Conservation (phyloP, 2,888 invertebrate genomes). For the Notodonta ziczac region DNA sequence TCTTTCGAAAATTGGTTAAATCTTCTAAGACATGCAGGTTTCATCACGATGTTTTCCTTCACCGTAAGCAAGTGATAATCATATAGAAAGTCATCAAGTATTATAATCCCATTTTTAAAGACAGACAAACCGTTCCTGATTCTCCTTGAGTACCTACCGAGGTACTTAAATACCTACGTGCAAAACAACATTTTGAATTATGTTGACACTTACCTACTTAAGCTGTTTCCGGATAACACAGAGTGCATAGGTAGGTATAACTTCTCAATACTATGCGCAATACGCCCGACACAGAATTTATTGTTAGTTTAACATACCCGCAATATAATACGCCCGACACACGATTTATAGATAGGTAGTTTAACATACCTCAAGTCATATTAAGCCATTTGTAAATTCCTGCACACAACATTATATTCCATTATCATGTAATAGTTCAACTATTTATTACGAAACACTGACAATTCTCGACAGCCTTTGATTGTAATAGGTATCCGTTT, state of each 20-base stretch:
- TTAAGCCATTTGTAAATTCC: constrained; percentile 3
- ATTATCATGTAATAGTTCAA: neutral
- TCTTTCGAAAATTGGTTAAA: too few species aligned
- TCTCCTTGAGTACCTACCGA: too few species aligned
- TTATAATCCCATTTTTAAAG: too few species aligned
- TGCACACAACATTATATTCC: neutral
- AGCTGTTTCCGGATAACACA: too few species aligned
- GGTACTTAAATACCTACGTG: too few species aligned
- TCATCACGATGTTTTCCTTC: too few species aligned
- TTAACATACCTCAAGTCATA: neutral
- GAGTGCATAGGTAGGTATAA: neutral
- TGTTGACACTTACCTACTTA: too few species aligned
- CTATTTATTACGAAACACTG: neutral
- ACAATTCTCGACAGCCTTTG: neutral
- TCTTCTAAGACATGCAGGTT: too few species aligned
- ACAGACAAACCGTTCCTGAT: too few species aligned
- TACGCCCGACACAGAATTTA: neutral
- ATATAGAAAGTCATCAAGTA: too few species aligned
- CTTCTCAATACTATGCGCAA: neutral
- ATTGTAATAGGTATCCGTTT: neutral
- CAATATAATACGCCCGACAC: neutral
- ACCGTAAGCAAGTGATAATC: too few species aligned
- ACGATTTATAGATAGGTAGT: neutral
- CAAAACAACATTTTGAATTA: too few species aligned
- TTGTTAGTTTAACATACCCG: neutral